phyloP scores from a whole-genome alignment of 1,140 invertebrate species.

The Macrobrachium rosenbergii region DNA sequence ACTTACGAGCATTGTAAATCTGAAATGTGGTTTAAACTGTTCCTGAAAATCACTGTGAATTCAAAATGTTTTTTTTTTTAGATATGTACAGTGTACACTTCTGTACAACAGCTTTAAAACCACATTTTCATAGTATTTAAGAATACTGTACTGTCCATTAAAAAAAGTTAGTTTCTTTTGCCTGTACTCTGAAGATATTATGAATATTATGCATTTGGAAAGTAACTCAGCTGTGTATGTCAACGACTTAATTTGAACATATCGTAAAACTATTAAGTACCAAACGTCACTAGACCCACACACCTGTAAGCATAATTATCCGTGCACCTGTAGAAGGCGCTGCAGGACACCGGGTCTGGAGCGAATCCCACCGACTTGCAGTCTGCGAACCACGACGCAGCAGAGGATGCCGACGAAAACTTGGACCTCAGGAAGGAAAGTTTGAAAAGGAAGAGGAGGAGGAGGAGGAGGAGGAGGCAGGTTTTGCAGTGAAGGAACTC shows the following conservation, averaged over 20 bases:
- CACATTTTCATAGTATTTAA: too few relatives aligned
- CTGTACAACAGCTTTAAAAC: too few relatives aligned
- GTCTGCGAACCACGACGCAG: conserved; percentile 4
- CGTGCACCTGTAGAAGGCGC: conserved; percentile 42
- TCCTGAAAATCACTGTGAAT: too few relatives aligned
- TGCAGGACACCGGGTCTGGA: conserved; percentile 24
- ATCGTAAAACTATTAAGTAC: not conserved
- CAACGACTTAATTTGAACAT: not conserved
- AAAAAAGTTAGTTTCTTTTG: too few relatives aligned
- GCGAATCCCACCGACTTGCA: conserved; percentile 16
- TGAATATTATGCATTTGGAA: not conserved
- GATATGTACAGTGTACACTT: too few relatives aligned
- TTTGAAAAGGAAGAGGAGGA: not conserved
- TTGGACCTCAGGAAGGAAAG: not conserved
- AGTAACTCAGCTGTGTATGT: not conserved
- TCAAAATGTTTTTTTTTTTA: too few relatives aligned
- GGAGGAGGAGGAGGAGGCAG: not conserved
- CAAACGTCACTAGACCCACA: not conserved
- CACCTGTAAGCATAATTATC: conserved; percentile 44
- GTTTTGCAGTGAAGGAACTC: too few relatives aligned
- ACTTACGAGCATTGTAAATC: too few relatives aligned
- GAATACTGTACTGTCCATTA: too few relatives aligned
- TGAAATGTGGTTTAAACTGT: too few relatives aligned
- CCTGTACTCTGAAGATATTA: too few relatives aligned
- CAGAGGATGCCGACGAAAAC: not conserved